These are phyloP conservation scores for Epicauta chinensis DNA, from an alignment of 1,140 invertebrate genomes.

Conservation along the genomic window DNA sequence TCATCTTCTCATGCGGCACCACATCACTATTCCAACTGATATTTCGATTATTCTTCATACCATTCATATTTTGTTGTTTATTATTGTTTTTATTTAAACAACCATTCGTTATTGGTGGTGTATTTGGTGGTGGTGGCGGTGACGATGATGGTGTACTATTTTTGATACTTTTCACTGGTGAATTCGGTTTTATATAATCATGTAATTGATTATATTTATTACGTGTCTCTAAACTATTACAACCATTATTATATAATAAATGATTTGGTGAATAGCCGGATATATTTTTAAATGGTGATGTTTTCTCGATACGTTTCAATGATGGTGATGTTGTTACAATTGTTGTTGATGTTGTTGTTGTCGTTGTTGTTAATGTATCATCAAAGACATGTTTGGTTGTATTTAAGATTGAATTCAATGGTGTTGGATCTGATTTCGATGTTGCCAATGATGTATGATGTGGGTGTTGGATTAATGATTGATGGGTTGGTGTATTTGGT, in stretches of 20 bases:
- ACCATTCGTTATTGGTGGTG: constrained; percentile 34
- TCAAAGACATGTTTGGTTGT: constrained; percentile 40
- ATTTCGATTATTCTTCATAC: constrained; percentile 46
- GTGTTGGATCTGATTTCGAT: constrained; percentile 41
- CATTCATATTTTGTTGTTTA: constrained; percentile 37
- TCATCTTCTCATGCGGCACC: constrained; percentile 68
- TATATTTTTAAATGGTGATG: constrained; percentile 6
- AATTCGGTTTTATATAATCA: constrained; percentile 64
- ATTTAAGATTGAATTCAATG: constrained; percentile 38
- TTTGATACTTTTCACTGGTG: constrained; percentile 53
- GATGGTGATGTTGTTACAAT: too few relatives aligned
- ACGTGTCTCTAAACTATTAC: constrained; percentile 1
- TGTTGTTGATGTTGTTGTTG: constrained; percentile 45
- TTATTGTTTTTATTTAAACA: constrained; percentile 10
- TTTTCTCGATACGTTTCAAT: constrained; percentile 36
- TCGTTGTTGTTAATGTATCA: constrained; percentile 38
- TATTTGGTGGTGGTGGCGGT: constrained; percentile 49
- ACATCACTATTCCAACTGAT: constrained; percentile 66
- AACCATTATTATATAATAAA: neutral
- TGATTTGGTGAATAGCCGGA: constrained; percentile 1
- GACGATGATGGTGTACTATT: constrained; percentile 44
- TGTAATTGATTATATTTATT: constrained; percentile 23
- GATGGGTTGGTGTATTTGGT: constrained; percentile 42
- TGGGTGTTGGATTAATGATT: constrained; percentile 12
- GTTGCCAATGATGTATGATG: constrained; percentile 35